Conservation (phyloP, 92 coral and sea anemone genomes). For the Phenganax stokvisi region DNA sequence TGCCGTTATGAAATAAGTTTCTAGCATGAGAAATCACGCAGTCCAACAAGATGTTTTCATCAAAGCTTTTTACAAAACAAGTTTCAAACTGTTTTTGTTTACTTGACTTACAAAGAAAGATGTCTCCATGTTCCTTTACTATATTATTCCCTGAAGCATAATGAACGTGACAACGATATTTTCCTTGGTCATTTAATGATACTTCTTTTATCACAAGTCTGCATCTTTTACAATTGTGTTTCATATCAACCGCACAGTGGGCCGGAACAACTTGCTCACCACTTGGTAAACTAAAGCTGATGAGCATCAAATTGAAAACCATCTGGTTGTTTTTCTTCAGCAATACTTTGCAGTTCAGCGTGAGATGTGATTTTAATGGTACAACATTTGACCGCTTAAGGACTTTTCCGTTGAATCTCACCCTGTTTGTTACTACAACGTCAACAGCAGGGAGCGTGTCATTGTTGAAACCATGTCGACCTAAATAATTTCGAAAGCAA, state of each 20-base stretch:
- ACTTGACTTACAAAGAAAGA: constrained; percentile 9
- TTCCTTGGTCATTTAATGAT: constrained; percentile 1
- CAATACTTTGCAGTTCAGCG: constrained; percentile 7
- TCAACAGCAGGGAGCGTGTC: neutral
- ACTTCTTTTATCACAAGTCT: constrained; percentile 8
- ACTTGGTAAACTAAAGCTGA: constrained; percentile 15
- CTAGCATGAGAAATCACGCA: too few relatives aligned
- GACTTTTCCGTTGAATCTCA: constrained; percentile 1
- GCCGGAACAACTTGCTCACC: constrained; percentile 17
- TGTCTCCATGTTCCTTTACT: neutral
- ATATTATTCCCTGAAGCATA: neutral
- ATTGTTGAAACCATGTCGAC: neutral
- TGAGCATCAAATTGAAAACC: neutral
- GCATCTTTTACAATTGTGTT: constrained; percentile 7
- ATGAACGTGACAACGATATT: constrained; percentile 15
- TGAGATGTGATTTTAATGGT: constrained; percentile 2
- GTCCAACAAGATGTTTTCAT: too few relatives aligned
- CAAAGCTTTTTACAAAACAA: too few relatives aligned
- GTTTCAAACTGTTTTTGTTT: too few relatives aligned
- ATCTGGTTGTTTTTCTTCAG: neutral
- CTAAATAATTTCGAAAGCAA: neutral
- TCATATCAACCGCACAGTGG: neutral
- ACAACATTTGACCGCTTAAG: neutral
- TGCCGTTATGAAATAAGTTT: too few relatives aligned
- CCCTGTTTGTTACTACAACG: neutral